phyloP scores from a whole-genome alignment of 2,113 vertebrate genomes.

The Menidia beryllina region DNA sequence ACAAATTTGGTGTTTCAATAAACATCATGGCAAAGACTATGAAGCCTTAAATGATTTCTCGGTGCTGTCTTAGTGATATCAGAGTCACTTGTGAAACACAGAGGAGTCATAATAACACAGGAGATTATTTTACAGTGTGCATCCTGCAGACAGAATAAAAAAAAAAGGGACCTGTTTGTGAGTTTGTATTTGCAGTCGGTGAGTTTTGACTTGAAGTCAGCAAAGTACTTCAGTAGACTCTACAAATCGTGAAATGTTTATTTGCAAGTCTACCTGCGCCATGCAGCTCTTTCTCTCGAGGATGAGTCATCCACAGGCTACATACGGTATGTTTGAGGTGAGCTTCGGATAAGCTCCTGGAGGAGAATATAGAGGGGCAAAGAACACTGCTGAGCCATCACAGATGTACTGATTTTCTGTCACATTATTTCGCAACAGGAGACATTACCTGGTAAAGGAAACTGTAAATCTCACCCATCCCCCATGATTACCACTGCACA shows the following conservation, averaged over 20 bases:
- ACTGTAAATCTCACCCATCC: constrained; percentile 69
- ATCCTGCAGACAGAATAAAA: constrained; percentile 23
- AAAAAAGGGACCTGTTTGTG: constrained; percentile 40
- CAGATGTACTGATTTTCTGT: constrained; percentile 79
- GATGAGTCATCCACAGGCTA: constrained; percentile 82
- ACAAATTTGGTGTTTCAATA: constrained; percentile 70
- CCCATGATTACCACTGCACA: constrained; percentile 48
- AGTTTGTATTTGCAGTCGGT: constrained; percentile 52
- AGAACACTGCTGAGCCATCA: constrained; percentile 76
- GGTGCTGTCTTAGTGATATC: constrained; percentile 22
- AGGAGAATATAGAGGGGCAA: constrained; percentile 66
- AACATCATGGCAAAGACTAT: constrained; percentile 56
- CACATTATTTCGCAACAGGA: constrained; percentile 80
- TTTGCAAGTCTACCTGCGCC: constrained; percentile 78
- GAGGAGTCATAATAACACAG: constrained; percentile 29
- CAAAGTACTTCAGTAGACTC: constrained; percentile 58
- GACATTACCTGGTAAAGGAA: constrained; percentile 76
- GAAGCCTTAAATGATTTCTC: constrained; percentile 36
- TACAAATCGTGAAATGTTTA: constrained; percentile 74
- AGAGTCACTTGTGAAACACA: constrained; percentile 30
- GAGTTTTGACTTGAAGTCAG: constrained; percentile 64
- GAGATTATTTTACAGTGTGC: constrained; percentile 23
- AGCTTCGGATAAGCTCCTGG: constrained; percentile 70
- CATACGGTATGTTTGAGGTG: constrained; percentile 71
- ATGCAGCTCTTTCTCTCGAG: constrained; percentile 69